Evolutionary conservation across 2,888 invertebrate genomes (phyloP), one percentile per base, ranked within the genome.

Genomic region (Mamestra brassicae): DNA sequence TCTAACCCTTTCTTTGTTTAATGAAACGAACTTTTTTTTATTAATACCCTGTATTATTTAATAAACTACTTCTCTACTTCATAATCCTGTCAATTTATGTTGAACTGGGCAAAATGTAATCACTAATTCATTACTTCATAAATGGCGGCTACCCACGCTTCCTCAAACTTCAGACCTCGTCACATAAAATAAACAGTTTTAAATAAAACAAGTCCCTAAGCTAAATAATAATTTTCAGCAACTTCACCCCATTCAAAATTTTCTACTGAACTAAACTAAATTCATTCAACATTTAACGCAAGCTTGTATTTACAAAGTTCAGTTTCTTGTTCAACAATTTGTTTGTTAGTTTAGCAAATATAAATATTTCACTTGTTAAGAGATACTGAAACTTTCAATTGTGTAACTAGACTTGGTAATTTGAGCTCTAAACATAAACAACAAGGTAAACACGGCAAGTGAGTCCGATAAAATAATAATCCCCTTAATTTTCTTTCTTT

Each of bases 231-330:
- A 67, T 67, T 80, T 58, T 26, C 8, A 47, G 15, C 26, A 75
- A 81, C 58, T 75, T 70, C 34, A 10, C 0, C 36, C 52, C 77
- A 81, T 84, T 84, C 81, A 76, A 74, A 76, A 78, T 65, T 61
- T 34, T 60, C 38, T 68, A 73, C 64, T 52, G 45, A 76, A 70
- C 76, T 15, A 54, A 75, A 67, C 55, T 61, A 52, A 79, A 77
- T 82, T 80, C 73, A 84, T 86, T 86, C 79, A 84, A 73, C 81
- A 78, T 76, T 78, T 34, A 62, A 26, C 45, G 57, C 71, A 36
- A 15, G 7, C 15, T 82, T 87, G 85, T 85, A 86, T 87, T 87
- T 85, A 84, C 80, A 69, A 89, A 88, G 87, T 88, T 85, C 38
- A 73, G 67, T 70, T 85, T 80, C 75, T 80, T 76, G 67, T 75